Evolutionary conservation across 2,113 vertebrate species (phyloP).

Genomic region (Clinocottus analis): DNA sequence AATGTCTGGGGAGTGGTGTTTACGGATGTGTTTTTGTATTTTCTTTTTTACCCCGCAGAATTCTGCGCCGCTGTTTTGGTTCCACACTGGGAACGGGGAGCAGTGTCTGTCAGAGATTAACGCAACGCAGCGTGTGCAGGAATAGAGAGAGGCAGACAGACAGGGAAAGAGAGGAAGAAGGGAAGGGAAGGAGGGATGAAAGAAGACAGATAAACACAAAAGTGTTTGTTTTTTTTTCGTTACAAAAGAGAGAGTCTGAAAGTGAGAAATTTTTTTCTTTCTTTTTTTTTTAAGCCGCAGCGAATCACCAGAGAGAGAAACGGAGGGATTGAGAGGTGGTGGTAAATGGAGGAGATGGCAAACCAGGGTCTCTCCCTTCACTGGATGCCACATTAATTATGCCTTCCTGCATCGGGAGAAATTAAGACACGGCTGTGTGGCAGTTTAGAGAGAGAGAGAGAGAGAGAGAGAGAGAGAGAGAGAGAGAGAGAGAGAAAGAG

Average conservation of each 20-base stretch:
- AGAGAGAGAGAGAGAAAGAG: slow-evolving; percentile 18
- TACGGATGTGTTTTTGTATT: slow-evolving; percentile 47
- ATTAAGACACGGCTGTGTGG: slow-evolving; percentile 58
- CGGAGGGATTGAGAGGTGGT: background rate
- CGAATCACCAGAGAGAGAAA: slow-evolving; percentile 31
- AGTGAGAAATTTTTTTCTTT: slow-evolving; percentile 27
- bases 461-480: slow-evolving; percentile 21
- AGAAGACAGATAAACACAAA: slow-evolving; percentile 60
- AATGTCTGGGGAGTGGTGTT: slow-evolving; percentile 63
- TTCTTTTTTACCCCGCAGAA: slow-evolving; percentile 18
- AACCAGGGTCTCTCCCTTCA: slow-evolving; percentile 46
- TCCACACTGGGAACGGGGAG: slow-evolving; percentile 63
- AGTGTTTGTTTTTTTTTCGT: slow-evolving; percentile 20
- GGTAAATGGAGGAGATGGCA: slow-evolving; percentile 43
- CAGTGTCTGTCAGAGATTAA: slow-evolving; percentile 74
- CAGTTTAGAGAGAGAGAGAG: slow-evolving; percentile 28
- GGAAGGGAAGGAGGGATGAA: slow-evolving; percentile 1
- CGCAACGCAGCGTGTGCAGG: slow-evolving; percentile 48
- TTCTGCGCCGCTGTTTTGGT: slow-evolving; percentile 56
- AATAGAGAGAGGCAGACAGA: background rate
- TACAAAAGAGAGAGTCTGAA: slow-evolving; percentile 24
- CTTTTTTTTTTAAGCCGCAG: background rate
- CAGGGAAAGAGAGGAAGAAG: background rate
- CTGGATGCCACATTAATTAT: slow-evolving; percentile 70
- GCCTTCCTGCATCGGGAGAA: slow-evolving; percentile 60